Conservation (phyloP, 2,797 vertebrate species). For the Labeo calbasu region DNA sequence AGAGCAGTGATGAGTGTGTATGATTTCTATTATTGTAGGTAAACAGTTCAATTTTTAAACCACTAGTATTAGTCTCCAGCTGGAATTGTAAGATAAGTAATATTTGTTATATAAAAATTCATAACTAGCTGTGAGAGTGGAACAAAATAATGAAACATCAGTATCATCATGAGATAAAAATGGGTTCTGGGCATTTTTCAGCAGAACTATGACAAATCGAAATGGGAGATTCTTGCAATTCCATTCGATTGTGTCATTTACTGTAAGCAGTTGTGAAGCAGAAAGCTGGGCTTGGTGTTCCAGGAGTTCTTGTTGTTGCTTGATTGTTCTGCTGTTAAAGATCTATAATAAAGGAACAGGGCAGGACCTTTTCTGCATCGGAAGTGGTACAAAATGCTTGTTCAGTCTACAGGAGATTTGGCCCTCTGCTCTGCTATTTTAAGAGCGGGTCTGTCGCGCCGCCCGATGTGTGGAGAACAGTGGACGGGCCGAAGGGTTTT, state of each 20-base stretch:
- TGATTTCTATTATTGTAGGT: neutral
- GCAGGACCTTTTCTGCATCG: slow-evolving; percentile 73
- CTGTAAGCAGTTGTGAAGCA: slow-evolving; percentile 13
- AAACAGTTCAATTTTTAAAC: neutral
- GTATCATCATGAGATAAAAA: neutral
- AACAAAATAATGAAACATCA: neutral
- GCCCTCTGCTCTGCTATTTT: slow-evolving; percentile 69
- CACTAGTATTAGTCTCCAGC: neutral
- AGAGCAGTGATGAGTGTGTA: slow-evolving; percentile 26
- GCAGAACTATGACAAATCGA: neutral
- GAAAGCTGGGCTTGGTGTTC: slow-evolving; percentile 65
- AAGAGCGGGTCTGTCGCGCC: slow-evolving; percentile 59
- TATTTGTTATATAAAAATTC: neutral
- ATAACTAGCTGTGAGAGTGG: neutral
- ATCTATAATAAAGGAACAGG: slow-evolving; percentile 76
- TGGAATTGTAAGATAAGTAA: neutral
- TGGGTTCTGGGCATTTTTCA: neutral
- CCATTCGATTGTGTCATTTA: slow-evolving; percentile 58
- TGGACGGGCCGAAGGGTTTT: slow-evolving; percentile 55
- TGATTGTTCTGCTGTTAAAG: slow-evolving; percentile 78
- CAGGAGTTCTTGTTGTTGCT: slow-evolving; percentile 69
- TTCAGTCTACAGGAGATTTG: slow-evolving; percentile 71
- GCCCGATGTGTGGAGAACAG: slow-evolving; percentile 62
- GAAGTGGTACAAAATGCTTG: slow-evolving; percentile 70
- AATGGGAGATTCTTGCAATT: slow-evolving; percentile 49